Evolutionary conservation across 2,113 vertebrate species (phyloP).

Genomic region (Vanacampus margaritifer): DNA sequence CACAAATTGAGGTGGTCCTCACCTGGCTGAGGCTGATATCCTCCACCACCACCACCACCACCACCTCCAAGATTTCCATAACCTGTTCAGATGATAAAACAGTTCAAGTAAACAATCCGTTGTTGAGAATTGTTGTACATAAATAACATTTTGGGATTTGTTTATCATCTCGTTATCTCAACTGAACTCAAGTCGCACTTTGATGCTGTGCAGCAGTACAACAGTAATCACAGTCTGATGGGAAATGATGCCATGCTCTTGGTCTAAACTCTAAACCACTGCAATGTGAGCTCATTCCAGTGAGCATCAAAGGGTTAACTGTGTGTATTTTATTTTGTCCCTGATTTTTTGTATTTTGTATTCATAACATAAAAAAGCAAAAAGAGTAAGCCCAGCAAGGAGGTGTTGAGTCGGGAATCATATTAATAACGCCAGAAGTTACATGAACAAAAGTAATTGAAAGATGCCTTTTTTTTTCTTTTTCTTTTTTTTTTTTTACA

Average conservation of each 20-base stretch:
- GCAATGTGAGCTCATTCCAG: conserved; percentile 1
- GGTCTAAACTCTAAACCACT: conserved; percentile 23
- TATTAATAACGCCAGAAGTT: too few species aligned
- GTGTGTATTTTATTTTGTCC: too few species aligned
- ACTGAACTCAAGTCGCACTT: conserved; percentile 25
- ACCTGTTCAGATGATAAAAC: conserved; percentile 43
- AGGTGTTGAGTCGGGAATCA: too few species aligned
- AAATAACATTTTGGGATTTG: background rate
- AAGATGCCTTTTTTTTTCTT: too few species aligned
- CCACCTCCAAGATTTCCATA: conserved; percentile 65
- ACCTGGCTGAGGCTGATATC: conserved; percentile 60
- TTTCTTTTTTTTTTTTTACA: too few species aligned
- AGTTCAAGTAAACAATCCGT: background rate
- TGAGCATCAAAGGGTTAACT: too few species aligned
- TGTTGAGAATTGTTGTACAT: background rate
- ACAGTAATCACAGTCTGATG: conserved; percentile 23
- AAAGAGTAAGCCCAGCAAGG: too few species aligned
- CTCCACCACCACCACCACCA: conserved; percentile 27
- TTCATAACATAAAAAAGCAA: too few species aligned
- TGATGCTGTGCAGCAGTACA: conserved; percentile 35
- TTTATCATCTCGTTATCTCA: background rate
- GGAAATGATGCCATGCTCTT: conserved; percentile 32
- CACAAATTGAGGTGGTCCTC: conserved; percentile 6
- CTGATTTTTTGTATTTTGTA: too few species aligned
- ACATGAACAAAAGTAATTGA: too few species aligned